A percentile compares a stretch with the other conserved stretches of the same genome.
Evolutionary conservation across 2,888 invertebrate genomes (phyloP).

Genomic region (Linyphia triangularis): DNA sequence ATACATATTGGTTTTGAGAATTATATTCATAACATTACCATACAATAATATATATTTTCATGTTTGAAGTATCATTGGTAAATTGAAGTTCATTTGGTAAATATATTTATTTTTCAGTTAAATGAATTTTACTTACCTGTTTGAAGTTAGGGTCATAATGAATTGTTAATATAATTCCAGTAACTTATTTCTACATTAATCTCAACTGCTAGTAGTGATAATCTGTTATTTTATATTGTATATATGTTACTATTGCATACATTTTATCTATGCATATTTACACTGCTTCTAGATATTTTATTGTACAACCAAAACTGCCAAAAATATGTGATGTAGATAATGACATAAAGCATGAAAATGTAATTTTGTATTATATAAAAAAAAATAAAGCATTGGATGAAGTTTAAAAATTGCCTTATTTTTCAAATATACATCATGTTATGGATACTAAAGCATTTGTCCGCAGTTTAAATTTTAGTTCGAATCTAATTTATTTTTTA

Average conservation of each 20-base stretch:
- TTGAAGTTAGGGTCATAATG: background rate
- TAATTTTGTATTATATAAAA: constrained; percentile 45
- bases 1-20: too few species aligned
- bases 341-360: constrained; percentile 11
- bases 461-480: too few species aligned
- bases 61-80: too few species aligned
- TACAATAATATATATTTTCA: too few species aligned
- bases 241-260: background rate
- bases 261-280: constrained; percentile 21
- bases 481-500: too few species aligned
- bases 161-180: background rate
- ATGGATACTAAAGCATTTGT: too few species aligned
- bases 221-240: background rate
- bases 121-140: background rate
- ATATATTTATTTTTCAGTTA: background rate
- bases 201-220: background rate
- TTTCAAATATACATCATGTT: too few species aligned
- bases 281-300: background rate
- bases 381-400: constrained; percentile 30
- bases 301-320: constrained; percentile 41
- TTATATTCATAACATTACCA: too few species aligned
- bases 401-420: background rate
- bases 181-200: background rate
- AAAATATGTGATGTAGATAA: constrained; percentile 43
- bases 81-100: background rate